Evolutionary conservation across 2,113 vertebrate species (phyloP).

Genomic region (Muscicapa adusta): DNA sequence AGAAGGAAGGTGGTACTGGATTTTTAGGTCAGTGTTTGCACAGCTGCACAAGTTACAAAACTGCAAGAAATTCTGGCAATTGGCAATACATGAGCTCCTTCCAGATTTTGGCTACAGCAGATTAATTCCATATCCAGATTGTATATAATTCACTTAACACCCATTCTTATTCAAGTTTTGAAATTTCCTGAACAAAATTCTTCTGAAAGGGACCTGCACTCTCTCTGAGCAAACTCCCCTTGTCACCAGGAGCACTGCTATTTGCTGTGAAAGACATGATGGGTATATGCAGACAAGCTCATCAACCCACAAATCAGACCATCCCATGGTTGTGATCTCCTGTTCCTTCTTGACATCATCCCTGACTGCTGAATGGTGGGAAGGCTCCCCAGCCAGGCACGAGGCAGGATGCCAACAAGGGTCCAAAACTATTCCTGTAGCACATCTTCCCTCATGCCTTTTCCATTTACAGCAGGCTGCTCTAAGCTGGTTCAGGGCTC

Average conservation of each 20-base stretch:
- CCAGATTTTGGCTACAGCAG: neutral
- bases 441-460: neutral
- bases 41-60: neutral
- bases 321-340: neutral
- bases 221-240: neutral
- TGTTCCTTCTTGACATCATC: neutral
- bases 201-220: neutral
- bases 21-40: slow-evolving; percentile 15
- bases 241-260: neutral
- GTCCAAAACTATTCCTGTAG: neutral
- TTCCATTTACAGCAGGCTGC: neutral
- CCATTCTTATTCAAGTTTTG: slow-evolving; percentile 3
- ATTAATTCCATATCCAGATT: slow-evolving; percentile 11
- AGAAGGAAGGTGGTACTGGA: neutral
- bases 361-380: accelerated
- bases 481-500: neutral
- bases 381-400: neutral
- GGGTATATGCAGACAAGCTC: neutral
- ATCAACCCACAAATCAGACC: neutral
- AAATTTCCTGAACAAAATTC: slow-evolving; percentile 24
- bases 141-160: slow-evolving; percentile 31
- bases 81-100: neutral
- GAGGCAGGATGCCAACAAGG: neutral
- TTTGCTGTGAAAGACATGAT: neutral
- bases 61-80: neutral